Base-by-base conservation (phyloP, 2,797 vertebrate species). In the Peromyscus melanophrys region DNA sequence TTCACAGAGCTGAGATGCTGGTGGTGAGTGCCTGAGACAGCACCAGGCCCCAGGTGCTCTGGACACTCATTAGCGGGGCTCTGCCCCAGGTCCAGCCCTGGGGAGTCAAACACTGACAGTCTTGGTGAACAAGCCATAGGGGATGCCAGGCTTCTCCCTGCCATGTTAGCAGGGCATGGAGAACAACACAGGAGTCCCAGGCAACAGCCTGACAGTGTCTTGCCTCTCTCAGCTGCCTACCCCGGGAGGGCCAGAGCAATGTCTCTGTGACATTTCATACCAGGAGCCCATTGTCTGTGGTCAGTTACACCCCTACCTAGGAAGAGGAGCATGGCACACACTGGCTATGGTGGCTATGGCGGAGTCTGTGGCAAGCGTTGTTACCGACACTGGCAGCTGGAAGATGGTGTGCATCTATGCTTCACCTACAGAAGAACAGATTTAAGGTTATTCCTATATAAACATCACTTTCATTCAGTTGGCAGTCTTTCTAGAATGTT, bases 321-420 rank as follows among this genome's bases (percentile, higher is more conserved):
- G 57, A n/a, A 29, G 73, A 21, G 6, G 85, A 49, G 16, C 1
- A 0, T 2, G 34, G 17, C 37, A 2, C 40, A 29, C 1, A 1
- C 59, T 4, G 52, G 46, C 4, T 1, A 9, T 29, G 0, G 25
- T 11, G 9, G 27, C 43, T 13, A 0, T 3, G 0, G 13, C 6
- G 21, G 67, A 31, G 10, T 2, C 5, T 14, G 7, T 6, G 3
- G 65, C 13, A 4, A 84, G 55, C 12, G 4, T 34, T 16, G 5
- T 21, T 19, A 9, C 27, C 16, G 19, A 13, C 5, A 31, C 16
- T 73, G 29, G 23, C n/a, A 46, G 29, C 31, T 49, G 25, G 87
- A 46, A 49, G 23, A 78, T 1, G 8, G 43, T 11, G 11, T 25
- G 21, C 17, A 65, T 13, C 31, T 34, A 52, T 31, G 59, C 14